These are phyloP conservation scores for Harpalus rufipes DNA, from an alignment of 2,888 invertebrate genomes.

Conservation along the genomic window DNA sequence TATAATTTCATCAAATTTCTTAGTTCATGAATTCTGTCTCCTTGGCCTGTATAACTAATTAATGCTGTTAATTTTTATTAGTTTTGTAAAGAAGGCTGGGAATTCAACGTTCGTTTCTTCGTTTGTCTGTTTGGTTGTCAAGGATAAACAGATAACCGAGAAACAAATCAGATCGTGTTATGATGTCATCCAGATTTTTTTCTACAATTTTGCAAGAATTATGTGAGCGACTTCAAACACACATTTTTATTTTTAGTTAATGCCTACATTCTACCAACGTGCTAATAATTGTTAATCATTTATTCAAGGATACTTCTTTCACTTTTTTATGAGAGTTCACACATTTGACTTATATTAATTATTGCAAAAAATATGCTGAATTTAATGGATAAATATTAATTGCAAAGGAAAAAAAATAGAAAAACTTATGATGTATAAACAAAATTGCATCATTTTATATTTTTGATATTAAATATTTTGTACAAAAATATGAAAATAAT, in stretches of 20 bases:
- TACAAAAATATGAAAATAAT: too few relatives aligned
- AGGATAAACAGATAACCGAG: not conserved
- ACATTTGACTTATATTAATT: not conserved
- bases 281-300: not conserved
- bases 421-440: not conserved
- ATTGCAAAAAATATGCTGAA: not conserved
- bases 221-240: not conserved
- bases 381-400: not conserved
- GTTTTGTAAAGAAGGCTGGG: not conserved
- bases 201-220: not conserved
- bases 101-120: not conserved
- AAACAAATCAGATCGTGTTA: not conserved
- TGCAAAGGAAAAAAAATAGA: not conserved
- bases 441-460: not conserved
- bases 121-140: not conserved
- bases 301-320: not conserved
- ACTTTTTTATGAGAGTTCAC: not conserved
- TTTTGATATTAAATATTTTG: not conserved
- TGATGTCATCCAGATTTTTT: not conserved
- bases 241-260: not conserved
- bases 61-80: not conserved
- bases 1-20: not conserved
- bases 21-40: not conserved
- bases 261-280: not conserved
- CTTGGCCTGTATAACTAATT: not conserved